Conservation (phyloP, 2,113 vertebrate species). For the Sebastes fasciatus region DNA sequence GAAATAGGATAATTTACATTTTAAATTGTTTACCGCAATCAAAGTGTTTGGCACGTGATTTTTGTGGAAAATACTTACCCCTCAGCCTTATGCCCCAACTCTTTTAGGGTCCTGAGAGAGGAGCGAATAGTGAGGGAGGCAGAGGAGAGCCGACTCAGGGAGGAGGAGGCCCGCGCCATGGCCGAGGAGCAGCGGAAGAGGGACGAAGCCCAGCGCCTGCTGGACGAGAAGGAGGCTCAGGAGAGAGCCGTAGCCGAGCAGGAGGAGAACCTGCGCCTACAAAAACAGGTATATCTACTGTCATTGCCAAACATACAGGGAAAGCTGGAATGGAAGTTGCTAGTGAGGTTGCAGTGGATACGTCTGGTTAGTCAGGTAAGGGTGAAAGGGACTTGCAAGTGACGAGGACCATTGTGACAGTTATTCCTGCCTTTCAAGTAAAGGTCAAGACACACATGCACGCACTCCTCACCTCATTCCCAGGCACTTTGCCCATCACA, state of each 20-base stretch:
- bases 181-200: conserved; percentile 84
- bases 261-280: conserved; percentile 91
- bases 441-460: conserved; percentile 4
- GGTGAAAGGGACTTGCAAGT: not conserved
- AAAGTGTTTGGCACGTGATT: not conserved
- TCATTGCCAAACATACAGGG: not conserved
- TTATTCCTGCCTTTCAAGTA: not conserved
- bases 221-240: conserved; percentile 82
- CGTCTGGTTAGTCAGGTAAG: not conserved
- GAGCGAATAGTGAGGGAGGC: conserved; percentile 87
- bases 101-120: conserved; percentile 84
- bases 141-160: conserved; percentile 84
- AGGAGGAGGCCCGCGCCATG: conserved; percentile 84
- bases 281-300: conserved; percentile 88
- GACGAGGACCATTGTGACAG: not conserved
- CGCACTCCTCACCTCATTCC: not conserved
- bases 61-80: not conserved
- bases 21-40: not conserved
- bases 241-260: conserved; percentile 87
- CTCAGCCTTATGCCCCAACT: not conserved
- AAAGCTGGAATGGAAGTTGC: not conserved
- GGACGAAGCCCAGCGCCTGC: conserved; percentile 80
- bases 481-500: conserved; percentile 13
- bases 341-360: not conserved
- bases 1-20: conserved; percentile 14